phyloP scores from a whole-genome alignment of 1,140 invertebrate genomes.

The Colletes latitarsis region DNA sequence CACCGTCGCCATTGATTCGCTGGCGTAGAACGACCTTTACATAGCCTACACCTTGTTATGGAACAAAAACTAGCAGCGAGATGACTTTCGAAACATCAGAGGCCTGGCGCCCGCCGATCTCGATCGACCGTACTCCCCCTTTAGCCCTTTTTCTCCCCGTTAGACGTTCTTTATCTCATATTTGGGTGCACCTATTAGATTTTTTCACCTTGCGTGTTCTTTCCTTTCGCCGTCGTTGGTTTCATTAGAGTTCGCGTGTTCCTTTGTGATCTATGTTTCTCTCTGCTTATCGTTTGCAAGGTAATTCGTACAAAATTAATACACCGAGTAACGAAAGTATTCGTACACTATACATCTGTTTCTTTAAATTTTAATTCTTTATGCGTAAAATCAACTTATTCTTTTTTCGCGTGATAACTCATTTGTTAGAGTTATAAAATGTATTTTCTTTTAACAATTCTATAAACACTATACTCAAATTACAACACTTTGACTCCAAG shows the following conservation, averaged over 20 bases:
- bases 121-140: not conserved
- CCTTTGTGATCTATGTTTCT: too few relatives aligned
- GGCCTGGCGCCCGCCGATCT: slow-evolving; percentile 65
- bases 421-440: too few relatives aligned
- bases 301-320: too few relatives aligned
- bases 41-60: slow-evolving; percentile 69
- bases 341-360: too few relatives aligned
- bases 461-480: too few relatives aligned
- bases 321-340: too few relatives aligned
- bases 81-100: slow-evolving; percentile 75
- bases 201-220: not conserved
- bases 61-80: slow-evolving; percentile 65
- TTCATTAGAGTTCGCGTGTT: not conserved
- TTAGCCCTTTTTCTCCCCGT: not conserved
- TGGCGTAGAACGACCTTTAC: slow-evolving; percentile 69
- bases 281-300: too few relatives aligned
- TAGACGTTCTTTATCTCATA: not conserved
- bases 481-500: too few relatives aligned
- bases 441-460: too few relatives aligned
- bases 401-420: too few relatives aligned
- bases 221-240: not conserved
- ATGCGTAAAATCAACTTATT: too few relatives aligned
- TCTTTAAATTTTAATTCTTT: too few relatives aligned
- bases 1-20: slow-evolving; percentile 16
- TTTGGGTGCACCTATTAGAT: slow-evolving; percentile 5